Conservation (phyloP, 2,797 vertebrate species). For the Cacajao melanocephalus region DNA sequence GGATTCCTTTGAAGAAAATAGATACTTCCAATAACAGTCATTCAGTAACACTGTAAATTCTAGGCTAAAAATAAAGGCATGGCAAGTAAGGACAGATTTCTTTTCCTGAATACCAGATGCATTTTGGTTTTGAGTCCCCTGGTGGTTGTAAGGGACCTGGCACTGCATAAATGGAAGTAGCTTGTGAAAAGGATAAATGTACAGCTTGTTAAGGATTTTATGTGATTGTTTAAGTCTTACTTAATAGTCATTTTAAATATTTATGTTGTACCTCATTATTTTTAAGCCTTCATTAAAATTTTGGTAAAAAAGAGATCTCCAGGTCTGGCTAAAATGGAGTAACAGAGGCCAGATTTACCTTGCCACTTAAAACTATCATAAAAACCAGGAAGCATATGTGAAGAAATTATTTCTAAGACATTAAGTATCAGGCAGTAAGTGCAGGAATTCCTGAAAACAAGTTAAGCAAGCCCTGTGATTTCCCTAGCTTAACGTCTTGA, state of each 20-base stretch:
- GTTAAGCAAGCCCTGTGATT: background rate
- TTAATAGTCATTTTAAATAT: background rate
- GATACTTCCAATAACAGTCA: background rate
- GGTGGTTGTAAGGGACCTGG: too few species aligned
- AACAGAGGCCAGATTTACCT: background rate
- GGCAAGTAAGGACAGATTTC: background rate
- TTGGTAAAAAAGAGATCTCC: background rate
- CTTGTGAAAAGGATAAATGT: background rate
- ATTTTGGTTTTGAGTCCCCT: background rate
- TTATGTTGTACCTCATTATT: background rate
- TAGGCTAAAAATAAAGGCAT: background rate
- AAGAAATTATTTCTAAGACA: background rate
- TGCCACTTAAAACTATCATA: background rate
- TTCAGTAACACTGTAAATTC: background rate
- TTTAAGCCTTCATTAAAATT: background rate
- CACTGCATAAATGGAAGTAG: too few species aligned
- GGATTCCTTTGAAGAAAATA: background rate
- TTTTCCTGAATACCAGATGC: background rate
- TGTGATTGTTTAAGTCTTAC: background rate
- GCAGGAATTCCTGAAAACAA: background rate
- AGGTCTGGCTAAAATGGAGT: background rate
- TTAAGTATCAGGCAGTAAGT: background rate
- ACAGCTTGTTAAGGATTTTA: background rate
- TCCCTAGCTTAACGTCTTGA: too few species aligned
- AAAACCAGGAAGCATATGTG: background rate